These are phyloP conservation scores for Agrenia bidenticulata DNA, from an alignment of 2,888 invertebrate genomes.

Conservation along the genomic window DNA sequence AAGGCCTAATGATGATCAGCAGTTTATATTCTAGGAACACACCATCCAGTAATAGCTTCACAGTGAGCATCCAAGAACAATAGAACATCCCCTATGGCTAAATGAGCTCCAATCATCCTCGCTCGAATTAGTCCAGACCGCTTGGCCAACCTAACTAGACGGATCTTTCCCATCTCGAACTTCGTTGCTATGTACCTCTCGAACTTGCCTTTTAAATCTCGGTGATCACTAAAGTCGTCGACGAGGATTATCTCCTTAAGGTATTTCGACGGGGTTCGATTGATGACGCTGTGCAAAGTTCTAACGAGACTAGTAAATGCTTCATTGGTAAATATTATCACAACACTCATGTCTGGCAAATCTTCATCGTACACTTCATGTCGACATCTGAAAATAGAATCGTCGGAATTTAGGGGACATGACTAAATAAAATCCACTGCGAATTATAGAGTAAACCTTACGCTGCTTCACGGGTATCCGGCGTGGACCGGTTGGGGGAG, in stretches of 20 bases:
- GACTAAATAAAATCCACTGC: too few species aligned
- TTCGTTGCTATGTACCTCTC: conserved; percentile 76
- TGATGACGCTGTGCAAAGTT: conserved; percentile 86
- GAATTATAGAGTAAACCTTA: too few species aligned
- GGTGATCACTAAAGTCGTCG: conserved; percentile 82
- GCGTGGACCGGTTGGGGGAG: conserved; percentile 76
- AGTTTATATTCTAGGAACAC: conserved; percentile 27
- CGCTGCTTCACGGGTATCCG: conserved; percentile 63
- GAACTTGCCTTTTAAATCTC: conserved; percentile 69
- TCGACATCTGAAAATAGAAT: conserved; percentile 62
- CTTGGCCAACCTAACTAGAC: conserved; percentile 67
- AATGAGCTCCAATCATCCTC: conserved; percentile 80
- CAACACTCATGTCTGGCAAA: conserved; percentile 72
- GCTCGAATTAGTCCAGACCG: conserved; percentile 84
- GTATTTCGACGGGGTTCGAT: conserved; percentile 68
- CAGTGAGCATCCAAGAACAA: conserved; percentile 91
- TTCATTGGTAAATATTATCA: conserved; percentile 87
- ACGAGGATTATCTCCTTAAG: conserved; percentile 90
- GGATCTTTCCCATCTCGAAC: conserved; percentile 66
- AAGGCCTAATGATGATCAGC: too few species aligned
- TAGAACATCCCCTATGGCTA: conserved; percentile 75
- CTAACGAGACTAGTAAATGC: conserved; percentile 80
- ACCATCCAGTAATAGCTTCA: conserved; percentile 77
- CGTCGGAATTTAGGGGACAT: too few species aligned
- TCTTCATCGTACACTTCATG: conserved; percentile 65